These are phyloP conservation scores for Bombus breviceps DNA, from an alignment of 1,140 invertebrate genomes.

Conservation along the genomic window DNA sequence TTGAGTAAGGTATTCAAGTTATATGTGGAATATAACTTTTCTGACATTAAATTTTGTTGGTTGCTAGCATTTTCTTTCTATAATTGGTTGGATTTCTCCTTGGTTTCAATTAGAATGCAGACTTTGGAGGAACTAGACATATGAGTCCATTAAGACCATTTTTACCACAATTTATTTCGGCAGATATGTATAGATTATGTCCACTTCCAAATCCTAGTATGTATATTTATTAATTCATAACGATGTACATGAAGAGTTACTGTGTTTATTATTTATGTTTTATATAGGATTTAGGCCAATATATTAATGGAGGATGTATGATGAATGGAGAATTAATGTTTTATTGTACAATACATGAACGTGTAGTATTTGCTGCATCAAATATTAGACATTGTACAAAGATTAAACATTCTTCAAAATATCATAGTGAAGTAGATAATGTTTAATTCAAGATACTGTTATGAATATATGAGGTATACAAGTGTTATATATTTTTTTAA, in stretches of 20 bases:
- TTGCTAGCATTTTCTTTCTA: slow-evolving; percentile 55
- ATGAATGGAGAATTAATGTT: neutral
- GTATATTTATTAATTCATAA: slow-evolving; percentile 17
- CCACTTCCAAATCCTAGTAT: slow-evolving; percentile 52
- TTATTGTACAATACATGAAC: neutral
- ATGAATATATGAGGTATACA: neutral
- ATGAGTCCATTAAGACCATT: slow-evolving; percentile 56
- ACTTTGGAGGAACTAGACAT: slow-evolving; percentile 40
- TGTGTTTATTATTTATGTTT: neutral
- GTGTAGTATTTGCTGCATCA: neutral
- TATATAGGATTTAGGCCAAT: neutral
- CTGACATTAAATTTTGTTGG: slow-evolving; percentile 8
- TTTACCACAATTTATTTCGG: slow-evolving; percentile 60
- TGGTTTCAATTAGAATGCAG: slow-evolving; percentile 61
- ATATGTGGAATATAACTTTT: neutral
- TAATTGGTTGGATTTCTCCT: slow-evolving; percentile 58
- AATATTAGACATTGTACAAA: neutral
- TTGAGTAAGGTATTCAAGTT: slow-evolving; percentile 48
- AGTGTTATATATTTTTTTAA: neutral
- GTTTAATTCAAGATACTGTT: neutral
- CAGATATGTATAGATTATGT: slow-evolving; percentile 54
- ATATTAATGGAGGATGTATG: neutral
- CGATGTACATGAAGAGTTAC: neutral
- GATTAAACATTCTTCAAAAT: neutral
- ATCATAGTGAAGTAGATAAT: neutral